Evolutionary conservation across 2,113 vertebrate genomes (phyloP), one percentile per base, ranked within the genome.

Genomic region (Vulpes lagopus): DNA sequence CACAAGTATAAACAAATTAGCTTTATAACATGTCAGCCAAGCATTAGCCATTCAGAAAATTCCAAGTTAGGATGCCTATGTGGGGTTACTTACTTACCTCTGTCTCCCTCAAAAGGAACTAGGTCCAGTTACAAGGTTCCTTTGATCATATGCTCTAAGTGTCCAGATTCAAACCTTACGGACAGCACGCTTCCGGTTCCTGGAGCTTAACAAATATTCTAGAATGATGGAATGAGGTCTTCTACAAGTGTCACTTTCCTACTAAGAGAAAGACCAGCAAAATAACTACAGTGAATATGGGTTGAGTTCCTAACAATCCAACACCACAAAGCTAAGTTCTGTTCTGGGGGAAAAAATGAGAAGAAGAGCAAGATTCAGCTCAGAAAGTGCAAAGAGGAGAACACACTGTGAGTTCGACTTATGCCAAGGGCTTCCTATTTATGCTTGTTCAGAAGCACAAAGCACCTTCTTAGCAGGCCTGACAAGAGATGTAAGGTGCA

Each of bases 1-100:
- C 32, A 94, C 27, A 53, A 60, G 60, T 38, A 94, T 94, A 97
- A 98, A 95, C 96, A 94, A 95, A 90, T 96, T 59, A 74, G 55
- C 65, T 96, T 81, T 81, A 74, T 89, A 76, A 73, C 60, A 79
- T 94, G 73, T 76, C 85, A 96, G 67, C 65, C 35, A 55, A 86
- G 78, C 57, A 93, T 85, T 95, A 96, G 55, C 57, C 90, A 76
- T 71, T 94, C 27, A 79, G 94, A 97, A 96, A 87, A 79, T 76
- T 86, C 86, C 81, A 60, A 86, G 43, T 88, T 27, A 81, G 62
- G 49, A 62, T 51, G 49, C 22, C 27, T 49, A 35, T 19, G 67
- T 82, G 76, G 30, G 17, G 5, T 96, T 79, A 69, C n/a, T 94
- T 23, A 78, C 71, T 64, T 43, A 27, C 65, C 80, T 73, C 62